Base-by-base conservation (phyloP, 2,888 invertebrate genomes). In the Monochamus alternatus region DNA sequence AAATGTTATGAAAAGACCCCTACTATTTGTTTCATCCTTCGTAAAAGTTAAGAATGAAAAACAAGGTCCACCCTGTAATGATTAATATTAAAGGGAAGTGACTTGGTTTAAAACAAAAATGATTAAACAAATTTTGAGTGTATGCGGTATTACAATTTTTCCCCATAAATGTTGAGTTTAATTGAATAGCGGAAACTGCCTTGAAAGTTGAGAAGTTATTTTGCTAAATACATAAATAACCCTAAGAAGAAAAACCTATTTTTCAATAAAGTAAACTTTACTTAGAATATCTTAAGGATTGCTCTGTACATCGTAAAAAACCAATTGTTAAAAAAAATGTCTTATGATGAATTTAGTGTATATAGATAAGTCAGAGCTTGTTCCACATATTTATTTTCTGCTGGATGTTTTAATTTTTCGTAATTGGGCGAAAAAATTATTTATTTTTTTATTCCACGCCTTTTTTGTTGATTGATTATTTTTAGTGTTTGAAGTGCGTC, bases 261-360 rank as follows among this genome's bases (percentile, higher is more conserved):
- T 68, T 68, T 68, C 68, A 68, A 59, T 68, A 59, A 59, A 58
- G 38, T 22, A 55, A 68, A 58, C n/a, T 43, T 55, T 30, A 38
- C 62, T n/a, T 43, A 55, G 52, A 69, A 71, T 58, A 55, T 60
- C 63, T 38, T 71, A 51, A 51, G 63, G 63, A 71, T 60, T 71
- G 52, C 71, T 63, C 63, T 59, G 63, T 71, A 52, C 47, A 31
- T 75, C 63, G 22, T 55, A n/a, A 55, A 55, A 62, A 63, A 75
- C 43, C 62, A 75, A 76, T 72, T 75, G 69, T 68, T 60, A 74
- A 81, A 80, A 78, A 75, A 79, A 77, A 55, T 55, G 78, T 79
- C 81, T 81, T 81, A 81, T 81, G 80, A 80, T 74, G 75, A 77
- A 75, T 71, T 62, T 76, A 74, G 77, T 81, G 76, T 74, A 79